phyloP scores from a whole-genome alignment of 1,140 invertebrate genomes.

The Atopsyche davidsoni region DNA sequence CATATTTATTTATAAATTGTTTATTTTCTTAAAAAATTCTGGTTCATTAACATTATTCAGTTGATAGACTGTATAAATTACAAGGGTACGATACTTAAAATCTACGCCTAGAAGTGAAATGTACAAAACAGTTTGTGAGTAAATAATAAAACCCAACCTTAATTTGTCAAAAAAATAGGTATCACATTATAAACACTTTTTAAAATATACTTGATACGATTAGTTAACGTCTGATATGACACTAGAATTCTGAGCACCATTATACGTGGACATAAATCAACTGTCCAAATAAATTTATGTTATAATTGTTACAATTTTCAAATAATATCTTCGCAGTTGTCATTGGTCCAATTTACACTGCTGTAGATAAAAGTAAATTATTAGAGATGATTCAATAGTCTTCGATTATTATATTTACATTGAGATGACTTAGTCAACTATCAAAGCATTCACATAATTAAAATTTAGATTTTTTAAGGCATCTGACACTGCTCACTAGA shows the following conservation, averaged over 20 bases:
- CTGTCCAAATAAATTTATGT: neutral
- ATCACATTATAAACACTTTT: constrained; percentile 20
- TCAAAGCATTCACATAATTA: neutral
- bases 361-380: neutral
- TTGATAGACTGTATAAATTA: too few species aligned
- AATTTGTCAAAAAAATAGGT: too few species aligned
- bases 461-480: constrained; percentile 8
- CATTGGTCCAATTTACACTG: neutral
- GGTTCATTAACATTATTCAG: too few species aligned
- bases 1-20: too few species aligned
- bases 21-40: too few species aligned
- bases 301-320: neutral
- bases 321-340: too few species aligned
- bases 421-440: neutral
- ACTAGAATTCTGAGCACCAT: constrained; percentile 19
- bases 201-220: constrained; percentile 8
- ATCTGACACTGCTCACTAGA: constrained; percentile 5
- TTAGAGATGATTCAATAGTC: neutral
- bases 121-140: too few species aligned
- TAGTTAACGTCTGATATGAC: constrained; percentile 15
- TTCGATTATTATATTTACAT: neutral
- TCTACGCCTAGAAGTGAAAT: too few species aligned
- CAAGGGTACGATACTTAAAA: too few species aligned
- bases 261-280: constrained; percentile 1
- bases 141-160: too few species aligned